phyloP scores from a whole-genome alignment of 2,797 vertebrate species.

The Rhincodon typus region DNA sequence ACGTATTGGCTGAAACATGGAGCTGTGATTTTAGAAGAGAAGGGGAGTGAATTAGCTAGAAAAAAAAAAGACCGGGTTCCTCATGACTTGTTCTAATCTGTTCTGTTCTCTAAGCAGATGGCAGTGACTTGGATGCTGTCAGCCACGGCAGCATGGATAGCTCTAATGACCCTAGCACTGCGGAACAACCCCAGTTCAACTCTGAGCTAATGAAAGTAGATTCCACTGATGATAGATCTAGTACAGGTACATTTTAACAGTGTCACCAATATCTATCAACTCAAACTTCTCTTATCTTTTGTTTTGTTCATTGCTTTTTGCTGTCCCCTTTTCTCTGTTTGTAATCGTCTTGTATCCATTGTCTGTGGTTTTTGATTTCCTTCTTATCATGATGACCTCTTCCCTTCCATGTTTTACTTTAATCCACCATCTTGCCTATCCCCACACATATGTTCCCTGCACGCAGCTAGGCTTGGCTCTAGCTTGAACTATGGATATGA shows the following conservation, averaged over 20 bases:
- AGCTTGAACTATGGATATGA: conserved; percentile 37
- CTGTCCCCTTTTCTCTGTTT: conserved; percentile 30
- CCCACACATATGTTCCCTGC: conserved; percentile 8
- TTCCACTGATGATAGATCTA: conserved; percentile 75
- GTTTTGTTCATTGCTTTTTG: conserved; percentile 31
- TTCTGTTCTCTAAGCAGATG: conserved; percentile 63
- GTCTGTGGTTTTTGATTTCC: conserved; percentile 36
- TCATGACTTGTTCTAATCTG: conserved; percentile 37
- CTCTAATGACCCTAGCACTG: conserved; percentile 65
- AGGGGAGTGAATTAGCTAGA: background rate
- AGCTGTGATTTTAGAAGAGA: background rate
- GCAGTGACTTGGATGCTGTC: conserved; percentile 77
- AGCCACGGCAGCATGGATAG: conserved; percentile 81
- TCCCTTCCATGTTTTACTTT: conserved; percentile 42
- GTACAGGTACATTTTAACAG: conserved; percentile 60
- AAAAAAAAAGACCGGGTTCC: background rate
- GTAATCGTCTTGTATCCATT: conserved; percentile 6
- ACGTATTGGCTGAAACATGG: too few relatives aligned
- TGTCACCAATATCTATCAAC: background rate
- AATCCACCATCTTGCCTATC: conserved; percentile 39
- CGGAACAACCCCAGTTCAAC: conserved; percentile 69
- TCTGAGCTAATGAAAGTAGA: conserved; percentile 74
- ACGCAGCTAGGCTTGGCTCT: conserved; percentile 33
- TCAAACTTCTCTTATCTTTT: conserved; percentile 20
- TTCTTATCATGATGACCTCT: conserved; percentile 41